These are phyloP conservation scores for Drosophila mayaguana DNA, from an alignment of 2,888 invertebrate species.

Conservation along the genomic window DNA sequence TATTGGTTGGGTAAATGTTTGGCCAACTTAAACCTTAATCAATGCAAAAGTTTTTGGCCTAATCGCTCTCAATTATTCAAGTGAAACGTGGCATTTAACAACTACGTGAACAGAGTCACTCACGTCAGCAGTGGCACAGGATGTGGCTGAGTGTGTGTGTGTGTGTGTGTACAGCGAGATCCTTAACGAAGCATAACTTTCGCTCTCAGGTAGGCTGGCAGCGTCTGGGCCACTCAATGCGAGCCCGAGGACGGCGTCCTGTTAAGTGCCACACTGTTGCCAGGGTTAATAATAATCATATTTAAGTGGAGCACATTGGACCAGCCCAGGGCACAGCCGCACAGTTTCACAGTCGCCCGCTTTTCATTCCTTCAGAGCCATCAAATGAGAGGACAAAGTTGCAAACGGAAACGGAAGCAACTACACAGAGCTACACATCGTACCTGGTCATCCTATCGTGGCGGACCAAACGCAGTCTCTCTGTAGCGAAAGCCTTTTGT, in stretches of 20 bases:
- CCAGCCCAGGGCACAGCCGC: neutral
- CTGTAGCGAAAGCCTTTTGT: conserved; percentile 56
- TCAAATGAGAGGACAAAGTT: conserved; percentile 68
- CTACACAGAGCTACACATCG: conserved; percentile 48
- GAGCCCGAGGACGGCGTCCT: conserved; percentile 39
- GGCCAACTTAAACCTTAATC: conserved; percentile 81
- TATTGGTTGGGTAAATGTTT: conserved; percentile 70
- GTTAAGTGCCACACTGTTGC: conserved; percentile 65
- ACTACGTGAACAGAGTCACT: conserved; percentile 72
- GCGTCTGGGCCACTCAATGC: conserved; percentile 63
- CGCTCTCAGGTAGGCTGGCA: conserved; percentile 61
- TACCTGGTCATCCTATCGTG: conserved; percentile 46
- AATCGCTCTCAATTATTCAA: conserved; percentile 84
- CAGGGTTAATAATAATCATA: conserved; percentile 79
- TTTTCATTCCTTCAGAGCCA: neutral
- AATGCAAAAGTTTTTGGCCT: conserved; percentile 84
- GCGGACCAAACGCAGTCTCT: conserved; percentile 26
- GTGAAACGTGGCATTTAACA: conserved; percentile 84
- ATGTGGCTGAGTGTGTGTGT: conserved; percentile 14
- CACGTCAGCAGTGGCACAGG: conserved; percentile 37
- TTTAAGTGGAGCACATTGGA: conserved; percentile 61
- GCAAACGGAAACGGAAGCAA: conserved; percentile 79
- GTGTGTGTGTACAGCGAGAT: conserved; percentile 13
- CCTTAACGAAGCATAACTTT: conserved; percentile 80
- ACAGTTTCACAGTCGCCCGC: neutral